Evolutionary conservation across 1,140 invertebrate species (phyloP).

Genomic region (Hyles vespertilio): DNA sequence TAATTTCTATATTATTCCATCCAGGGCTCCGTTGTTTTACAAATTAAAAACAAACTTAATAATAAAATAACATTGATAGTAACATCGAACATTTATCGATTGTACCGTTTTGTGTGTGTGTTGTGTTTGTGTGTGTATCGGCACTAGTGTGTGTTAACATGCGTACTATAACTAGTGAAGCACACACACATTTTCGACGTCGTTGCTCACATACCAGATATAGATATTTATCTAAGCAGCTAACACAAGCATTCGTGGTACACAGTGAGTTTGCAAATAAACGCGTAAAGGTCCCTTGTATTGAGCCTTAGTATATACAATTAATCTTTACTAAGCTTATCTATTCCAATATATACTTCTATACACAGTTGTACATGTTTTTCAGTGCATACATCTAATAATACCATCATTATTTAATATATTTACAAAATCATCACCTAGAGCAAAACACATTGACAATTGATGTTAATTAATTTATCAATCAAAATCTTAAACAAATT

Average conservation of each 20-base stretch:
- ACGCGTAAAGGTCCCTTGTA: background rate
- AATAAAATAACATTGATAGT: conserved; percentile 41
- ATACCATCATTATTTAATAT: too few species aligned
- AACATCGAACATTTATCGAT: conserved; percentile 37
- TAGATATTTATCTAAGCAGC: conserved; percentile 17
- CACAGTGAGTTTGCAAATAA: conserved; percentile 1
- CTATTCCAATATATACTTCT: too few species aligned
- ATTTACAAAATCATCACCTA: too few species aligned
- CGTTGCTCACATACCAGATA: conserved; percentile 73
- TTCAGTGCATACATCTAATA: too few species aligned
- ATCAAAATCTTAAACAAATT: too few species aligned
- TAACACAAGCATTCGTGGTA: conserved; percentile 25
- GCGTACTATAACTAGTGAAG: conserved; percentile 56
- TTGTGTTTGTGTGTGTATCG: conserved; percentile 39
- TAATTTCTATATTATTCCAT: conserved; percentile 60
- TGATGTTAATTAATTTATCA: too few species aligned
- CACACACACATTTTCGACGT: conserved; percentile 55
- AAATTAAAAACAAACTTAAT: conserved; percentile 38
- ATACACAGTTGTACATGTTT: too few species aligned
- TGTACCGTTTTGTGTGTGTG: conserved; percentile 24
- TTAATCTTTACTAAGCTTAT: too few species aligned
- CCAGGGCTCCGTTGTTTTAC: conserved; percentile 59
- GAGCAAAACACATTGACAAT: too few species aligned
- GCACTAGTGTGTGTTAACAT: conserved; percentile 45
- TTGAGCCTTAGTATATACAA: background rate